Evolutionary conservation across 2,888 invertebrate genomes (phyloP), one percentile per base, ranked within the genome.

Genomic region (Keiferia lycopersicella): DNA sequence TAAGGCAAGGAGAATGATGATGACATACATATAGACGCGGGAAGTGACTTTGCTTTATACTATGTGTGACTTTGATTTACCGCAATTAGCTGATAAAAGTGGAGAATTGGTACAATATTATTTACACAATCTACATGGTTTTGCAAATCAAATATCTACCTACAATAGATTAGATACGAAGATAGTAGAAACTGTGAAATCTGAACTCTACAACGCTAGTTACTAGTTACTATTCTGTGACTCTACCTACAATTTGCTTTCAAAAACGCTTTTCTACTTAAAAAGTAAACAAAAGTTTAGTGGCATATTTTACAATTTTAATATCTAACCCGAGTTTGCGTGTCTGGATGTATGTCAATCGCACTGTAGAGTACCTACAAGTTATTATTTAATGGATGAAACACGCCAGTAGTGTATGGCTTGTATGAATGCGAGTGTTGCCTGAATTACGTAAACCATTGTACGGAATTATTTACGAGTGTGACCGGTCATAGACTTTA

Each of bases 391-490:
- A 84, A 82, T 80, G 34, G 34, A 34, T 34, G 74, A 74, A 70
- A 73, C 70, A 70, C 71, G 65, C 75, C 71, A 77, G 73, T 77
- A 77, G 73, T 77, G 75, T 73, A 73, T 50, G 71, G 69, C 65
- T 74, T 77, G 75, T 73, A 73, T 57, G 71, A 69, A 65, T 74
- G 74, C 69, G 73, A 56, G 26, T 34, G 56, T 34, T 56, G 56
- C 56, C 56, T 56, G 56, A 16, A 56, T 83, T 81, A 86, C 82
- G 82, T 84, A 73, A 83, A 86, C 86, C 84, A 87, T 87, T 84
- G 81, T 81, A 77, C 72, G 74, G 79, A 78, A 88, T 88, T 75
- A 66, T 87, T 84, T 73, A 87, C 82, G 73, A 72, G 63, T 41
- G 59, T 51, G 38, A 63, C 61, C 57, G 68, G 66, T 64, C 67